Conservation (phyloP, 2,888 invertebrate genomes). For the Cataglyphis cursor region DNA sequence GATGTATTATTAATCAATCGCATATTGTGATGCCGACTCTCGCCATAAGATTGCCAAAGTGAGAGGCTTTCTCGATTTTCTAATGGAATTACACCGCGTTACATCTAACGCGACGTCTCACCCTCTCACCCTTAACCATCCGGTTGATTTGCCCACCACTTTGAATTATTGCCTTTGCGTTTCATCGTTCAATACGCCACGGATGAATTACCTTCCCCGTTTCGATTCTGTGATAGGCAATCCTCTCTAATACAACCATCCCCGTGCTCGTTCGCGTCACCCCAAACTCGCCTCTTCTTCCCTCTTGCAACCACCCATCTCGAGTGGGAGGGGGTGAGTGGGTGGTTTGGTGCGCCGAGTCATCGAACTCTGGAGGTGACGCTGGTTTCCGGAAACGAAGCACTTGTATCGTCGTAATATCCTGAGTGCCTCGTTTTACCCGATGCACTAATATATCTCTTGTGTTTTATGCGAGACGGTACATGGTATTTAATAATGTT, state of each 20-base stretch:
- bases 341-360: constrained; percentile 34
- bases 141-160: constrained; percentile 75
- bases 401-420: constrained; percentile 57
- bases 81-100: not conserved
- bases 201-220: constrained; percentile 74
- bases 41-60: not conserved
- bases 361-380: constrained; percentile 56
- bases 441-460: constrained; percentile 39
- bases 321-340: not conserved
- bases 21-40: not conserved
- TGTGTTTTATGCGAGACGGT: constrained; percentile 49
- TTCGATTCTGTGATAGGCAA: constrained; percentile 37
- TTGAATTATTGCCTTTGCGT: constrained; percentile 78
- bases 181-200: constrained; percentile 73
- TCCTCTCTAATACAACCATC: constrained; percentile 39
- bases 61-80: not conserved
- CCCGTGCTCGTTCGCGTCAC: constrained; percentile 23
- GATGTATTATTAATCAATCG: no score
- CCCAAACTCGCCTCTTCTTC: constrained; percentile 29
- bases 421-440: constrained; percentile 59
- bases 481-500: not conserved
- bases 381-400: constrained; percentile 56
- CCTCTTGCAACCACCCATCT: constrained; percentile 13
- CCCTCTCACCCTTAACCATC: not conserved
- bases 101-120: not conserved